A percentile compares a stretch with the other conserved stretches of the same genome.
Conservation (phyloP, 2,797 vertebrate species). For the Myotis pilosus region DNA sequence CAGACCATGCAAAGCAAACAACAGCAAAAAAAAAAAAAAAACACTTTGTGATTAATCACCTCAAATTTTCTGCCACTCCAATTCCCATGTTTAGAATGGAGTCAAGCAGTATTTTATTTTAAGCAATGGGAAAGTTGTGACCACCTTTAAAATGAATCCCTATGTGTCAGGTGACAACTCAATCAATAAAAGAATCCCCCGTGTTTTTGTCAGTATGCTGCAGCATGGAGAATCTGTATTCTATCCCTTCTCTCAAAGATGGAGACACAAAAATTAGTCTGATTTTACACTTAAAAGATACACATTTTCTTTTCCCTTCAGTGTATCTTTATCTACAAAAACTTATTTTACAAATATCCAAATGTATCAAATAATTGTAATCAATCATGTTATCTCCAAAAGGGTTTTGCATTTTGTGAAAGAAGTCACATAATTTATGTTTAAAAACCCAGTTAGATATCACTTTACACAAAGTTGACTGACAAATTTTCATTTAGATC, state of each 20-base stretch:
- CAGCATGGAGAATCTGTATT: neutral
- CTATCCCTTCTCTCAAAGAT: neutral
- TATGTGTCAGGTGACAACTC: neutral
- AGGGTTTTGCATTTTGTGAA: neutral
- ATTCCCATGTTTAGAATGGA: neutral
- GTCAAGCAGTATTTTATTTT: neutral
- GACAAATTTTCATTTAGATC: constrained; percentile 24
- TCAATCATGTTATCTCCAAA: neutral
- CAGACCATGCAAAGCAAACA: neutral
- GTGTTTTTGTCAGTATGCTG: neutral
- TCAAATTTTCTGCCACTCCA: neutral
- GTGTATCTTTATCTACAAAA: neutral
- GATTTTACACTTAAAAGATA: neutral
- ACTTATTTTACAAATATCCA: neutral
- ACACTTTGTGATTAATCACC: neutral
- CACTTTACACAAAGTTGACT: neutral
- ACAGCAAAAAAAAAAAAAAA: neutral
- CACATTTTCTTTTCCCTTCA: neutral
- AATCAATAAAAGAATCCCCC: neutral
- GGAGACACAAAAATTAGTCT: neutral
- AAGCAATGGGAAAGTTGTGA: neutral
- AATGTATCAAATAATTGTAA: neutral
- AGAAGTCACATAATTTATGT: neutral
- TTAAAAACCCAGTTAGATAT: neutral
- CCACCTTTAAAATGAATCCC: neutral